Conservation (phyloP, 2,797 vertebrate species). For the Lophius americanus region DNA sequence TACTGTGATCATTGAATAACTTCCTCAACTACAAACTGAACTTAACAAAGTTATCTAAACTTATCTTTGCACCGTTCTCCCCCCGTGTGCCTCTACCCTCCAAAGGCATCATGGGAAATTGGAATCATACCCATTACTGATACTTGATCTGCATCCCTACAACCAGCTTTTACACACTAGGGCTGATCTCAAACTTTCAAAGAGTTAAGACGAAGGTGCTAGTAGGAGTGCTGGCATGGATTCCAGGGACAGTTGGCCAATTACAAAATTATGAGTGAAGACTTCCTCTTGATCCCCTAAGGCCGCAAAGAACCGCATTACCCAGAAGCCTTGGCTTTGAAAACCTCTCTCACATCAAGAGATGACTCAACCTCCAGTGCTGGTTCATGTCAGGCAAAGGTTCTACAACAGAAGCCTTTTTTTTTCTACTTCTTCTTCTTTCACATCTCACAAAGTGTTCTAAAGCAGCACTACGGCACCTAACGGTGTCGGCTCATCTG, state of each 20-base stretch:
- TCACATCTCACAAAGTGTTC: constrained; percentile 67
- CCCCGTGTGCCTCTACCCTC: constrained; percentile 1
- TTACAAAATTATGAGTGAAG: constrained; percentile 84
- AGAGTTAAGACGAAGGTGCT: constrained; percentile 73
- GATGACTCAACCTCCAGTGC: constrained; percentile 74
- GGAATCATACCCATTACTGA: constrained; percentile 32
- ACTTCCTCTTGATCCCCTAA: constrained; percentile 61
- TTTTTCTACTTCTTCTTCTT: constrained; percentile 27
- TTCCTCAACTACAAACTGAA: constrained; percentile 9
- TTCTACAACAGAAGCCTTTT: constrained; percentile 64
- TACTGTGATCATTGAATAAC: constrained; percentile 10
- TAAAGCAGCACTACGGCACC: constrained; percentile 62
- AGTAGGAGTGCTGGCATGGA: constrained; percentile 56
- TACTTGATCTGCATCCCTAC: constrained; percentile 29
- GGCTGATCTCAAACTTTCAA: constrained; percentile 62
- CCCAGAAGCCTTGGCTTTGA: constrained; percentile 80
- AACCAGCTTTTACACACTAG: constrained; percentile 31
- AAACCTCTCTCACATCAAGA: constrained; percentile 73
- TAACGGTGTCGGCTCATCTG: constrained; percentile 74
- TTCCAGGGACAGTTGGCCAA: constrained; percentile 67
- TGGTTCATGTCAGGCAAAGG: constrained; percentile 79
- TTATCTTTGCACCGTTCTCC: constrained; percentile 2
- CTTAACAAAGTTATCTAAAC: constrained; percentile 8
- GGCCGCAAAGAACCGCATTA: constrained; percentile 70
- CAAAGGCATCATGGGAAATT: constrained; percentile 38